phyloP scores from a whole-genome alignment of 2,113 vertebrate species.

The Agapornis roseicollis region DNA sequence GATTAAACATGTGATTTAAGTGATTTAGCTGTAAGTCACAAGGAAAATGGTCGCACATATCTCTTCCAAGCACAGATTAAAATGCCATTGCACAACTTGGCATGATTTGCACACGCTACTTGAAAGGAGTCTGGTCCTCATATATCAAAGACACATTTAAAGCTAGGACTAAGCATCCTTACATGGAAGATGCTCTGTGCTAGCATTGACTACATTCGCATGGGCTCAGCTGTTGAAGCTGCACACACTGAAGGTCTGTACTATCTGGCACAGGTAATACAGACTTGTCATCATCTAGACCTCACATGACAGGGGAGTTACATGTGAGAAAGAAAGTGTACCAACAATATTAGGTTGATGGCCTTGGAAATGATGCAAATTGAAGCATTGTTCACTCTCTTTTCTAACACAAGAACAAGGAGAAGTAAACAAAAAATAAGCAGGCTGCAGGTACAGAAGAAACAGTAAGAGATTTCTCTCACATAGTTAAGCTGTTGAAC shows the following conservation, averaged over 20 bases:
- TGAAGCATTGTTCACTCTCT: neutral
- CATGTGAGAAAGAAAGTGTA: neutral
- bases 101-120: neutral
- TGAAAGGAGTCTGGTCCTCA: neutral
- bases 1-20: conserved; percentile 33
- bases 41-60: neutral
- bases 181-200: neutral
- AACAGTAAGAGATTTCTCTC: neutral
- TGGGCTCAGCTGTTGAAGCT: neutral
- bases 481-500: neutral
- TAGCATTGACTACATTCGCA: neutral
- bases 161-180: neutral
- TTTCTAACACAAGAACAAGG: neutral
- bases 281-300: neutral
- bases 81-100: neutral
- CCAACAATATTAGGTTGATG: neutral
- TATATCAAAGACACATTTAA: neutral
- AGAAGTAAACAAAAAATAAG: neutral
- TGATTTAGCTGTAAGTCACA: conserved; percentile 17
- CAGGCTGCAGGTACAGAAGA: neutral
- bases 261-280: neutral
- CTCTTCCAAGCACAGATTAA: neutral
- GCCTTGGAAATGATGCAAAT: neutral
- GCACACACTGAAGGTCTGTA: neutral
- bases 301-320: neutral